Base-by-base conservation (phyloP, 2,113 vertebrate genomes). In the Synodontis membranacea region DNA sequence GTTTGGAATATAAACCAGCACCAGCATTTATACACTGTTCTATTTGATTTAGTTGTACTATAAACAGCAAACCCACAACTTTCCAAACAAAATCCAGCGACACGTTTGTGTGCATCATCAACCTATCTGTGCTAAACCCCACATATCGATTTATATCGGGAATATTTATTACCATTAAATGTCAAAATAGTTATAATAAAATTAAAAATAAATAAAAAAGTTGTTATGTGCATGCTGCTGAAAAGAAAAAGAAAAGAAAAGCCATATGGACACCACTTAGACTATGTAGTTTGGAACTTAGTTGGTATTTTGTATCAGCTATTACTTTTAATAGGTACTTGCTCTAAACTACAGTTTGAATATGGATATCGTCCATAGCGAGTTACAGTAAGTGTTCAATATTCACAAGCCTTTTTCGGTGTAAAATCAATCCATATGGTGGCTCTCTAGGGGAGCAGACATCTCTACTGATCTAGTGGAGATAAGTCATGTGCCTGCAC, bases 371-470 rank as follows among this genome's bases (percentile, higher is more conserved):
- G 15, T 2, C 23, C 2, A 48, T 76, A 78, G 74, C 74, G 8
- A 21, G 31, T 56, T 39, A 12, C 11, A 23, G 25, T 56, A 80
- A 5, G 19, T 37, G 39, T 50, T 82, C 15, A 14, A 21, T 25
- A 83, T 70, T 42, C 31, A 62, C 4, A n/a, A 39, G 19, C 21
- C 2, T 19, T 58, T 79, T 62, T 50, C 4, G 21, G 42, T 72
- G 60, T 34, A 80, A 88, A 80, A 72, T 76, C 52, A 68, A 78
- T 56, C 60, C 86, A 79, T 87, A 68, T 87, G 86, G 82, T 48
- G n/a, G 82, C 48, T 37, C 62, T 87, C 56, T 83, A 66, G 58
- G 62, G 14, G 25, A 60, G 48, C 21, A 68, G 34, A 70, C 52
- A 84, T 74, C 83, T 46, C 46, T 52, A 79, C 37, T 84, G 74